These are phyloP conservation scores for Sinocyclocheilus rhinocerous DNA, from an alignment of 2,113 vertebrate species.

Conservation along the genomic window DNA sequence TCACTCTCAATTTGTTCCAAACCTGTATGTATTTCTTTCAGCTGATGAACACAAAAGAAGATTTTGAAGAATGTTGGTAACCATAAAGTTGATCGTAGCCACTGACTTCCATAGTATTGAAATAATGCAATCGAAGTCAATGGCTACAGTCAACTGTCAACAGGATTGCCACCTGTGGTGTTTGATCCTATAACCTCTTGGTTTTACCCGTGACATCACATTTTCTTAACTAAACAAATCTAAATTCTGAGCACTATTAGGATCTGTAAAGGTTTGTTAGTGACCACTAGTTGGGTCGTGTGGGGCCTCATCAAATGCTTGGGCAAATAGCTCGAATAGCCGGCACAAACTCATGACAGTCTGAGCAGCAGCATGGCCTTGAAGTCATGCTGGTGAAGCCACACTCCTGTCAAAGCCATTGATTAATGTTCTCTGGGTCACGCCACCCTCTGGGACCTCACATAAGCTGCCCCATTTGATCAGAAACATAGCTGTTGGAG, in stretches of 20 bases:
- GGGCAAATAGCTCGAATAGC: slow-evolving; percentile 59
- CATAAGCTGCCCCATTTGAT: slow-evolving; percentile 65
- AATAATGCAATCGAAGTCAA: no score
- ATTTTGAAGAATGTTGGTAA: no score
- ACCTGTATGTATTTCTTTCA: no score
- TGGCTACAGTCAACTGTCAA: no score
- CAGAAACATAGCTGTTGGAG: slow-evolving; percentile 46
- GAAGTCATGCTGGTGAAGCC: slow-evolving; percentile 64
- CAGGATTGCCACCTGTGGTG: no score
- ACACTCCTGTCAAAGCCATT: slow-evolving; percentile 65
- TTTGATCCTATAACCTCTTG: no score
- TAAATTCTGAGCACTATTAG: neutral
- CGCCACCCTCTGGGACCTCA: slow-evolving; percentile 50
- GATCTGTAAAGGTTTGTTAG: slow-evolving; percentile 3
- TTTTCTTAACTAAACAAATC: neutral
- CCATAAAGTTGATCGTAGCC: no score
- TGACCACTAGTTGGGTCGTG: slow-evolving; percentile 34
- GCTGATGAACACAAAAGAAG: no score
- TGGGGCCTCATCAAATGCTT: slow-evolving; percentile 47
- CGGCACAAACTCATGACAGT: slow-evolving; percentile 66
- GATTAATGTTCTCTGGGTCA: slow-evolving; percentile 70
- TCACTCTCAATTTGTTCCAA: no score
- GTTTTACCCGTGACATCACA: neutral
- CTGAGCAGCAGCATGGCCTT: slow-evolving; percentile 68
- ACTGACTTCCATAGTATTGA: no score